Base-by-base conservation (phyloP, 2,888 invertebrate species). In the Yponomeuta cagnagella region DNA sequence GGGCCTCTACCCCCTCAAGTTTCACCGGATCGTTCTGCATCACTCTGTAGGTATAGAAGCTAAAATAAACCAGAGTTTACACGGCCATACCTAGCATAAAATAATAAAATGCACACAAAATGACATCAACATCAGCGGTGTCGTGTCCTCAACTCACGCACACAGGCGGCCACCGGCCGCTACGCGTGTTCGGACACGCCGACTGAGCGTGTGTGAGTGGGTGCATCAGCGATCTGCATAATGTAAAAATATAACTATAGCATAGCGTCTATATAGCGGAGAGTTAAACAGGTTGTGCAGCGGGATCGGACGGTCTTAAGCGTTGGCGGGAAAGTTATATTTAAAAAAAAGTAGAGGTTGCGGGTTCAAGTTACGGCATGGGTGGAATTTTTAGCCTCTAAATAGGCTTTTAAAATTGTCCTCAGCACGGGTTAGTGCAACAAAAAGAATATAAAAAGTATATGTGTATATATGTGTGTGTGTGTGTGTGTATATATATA, bases 161-260 rank as follows among this genome's bases (percentile, higher is more conserved):
- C 69, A 71, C 73, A 72, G 70, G 68, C 70, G 68, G 70, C 70
- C 71, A 33, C 69, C 63, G 31, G 69, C 69, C 69, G 71, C 71
- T 69, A 72, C 58, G 52, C 63, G 68, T 70, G 71, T 66, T 43
- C 70, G 48, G 64, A 69, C 43, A 64, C 48, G 52, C 4, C 52
- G 63, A 43, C 63, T 72, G 70, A 65, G 66, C 64, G 52, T 72
- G 74, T 74, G 72, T 72, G 72, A 37, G 74, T 72, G 63, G 71
- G 71, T 77, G 76, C 76, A 77, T 73, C 74, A 75, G 74, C 73
- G 73, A 74, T 75, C 72, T 76, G 74, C 73, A 76, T 76, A 77
- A 76, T 77, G 75, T 75, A 74, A 72, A 73, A 70, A 71, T 73
- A 72, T 74, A 74, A 72, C 73, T 69, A 73, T 74, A 76, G 15